Evolutionary conservation across 2,113 vertebrate genomes (phyloP).

Genomic region (Dipodomys stephensi): DNA sequence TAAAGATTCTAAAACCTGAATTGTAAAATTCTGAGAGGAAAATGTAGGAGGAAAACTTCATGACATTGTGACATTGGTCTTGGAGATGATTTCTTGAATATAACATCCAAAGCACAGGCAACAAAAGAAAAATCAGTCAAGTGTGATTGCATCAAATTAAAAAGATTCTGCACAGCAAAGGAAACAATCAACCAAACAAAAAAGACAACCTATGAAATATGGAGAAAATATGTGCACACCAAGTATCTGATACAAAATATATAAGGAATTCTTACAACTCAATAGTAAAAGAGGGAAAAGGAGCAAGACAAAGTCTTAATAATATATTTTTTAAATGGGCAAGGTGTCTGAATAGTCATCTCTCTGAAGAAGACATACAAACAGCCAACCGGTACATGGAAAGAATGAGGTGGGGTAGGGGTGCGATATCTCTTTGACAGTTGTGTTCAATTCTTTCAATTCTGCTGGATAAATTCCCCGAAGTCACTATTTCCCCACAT

Average conservation of each 20-base stretch:
- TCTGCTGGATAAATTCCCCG: too few species aligned
- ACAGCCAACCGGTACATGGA: neutral
- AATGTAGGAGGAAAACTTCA: neutral
- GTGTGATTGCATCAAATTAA: neutral
- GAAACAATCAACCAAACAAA: neutral
- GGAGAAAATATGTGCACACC: neutral
- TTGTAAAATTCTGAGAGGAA: neutral
- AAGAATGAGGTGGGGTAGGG: neutral
- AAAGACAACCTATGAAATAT: neutral
- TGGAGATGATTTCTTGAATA: neutral
- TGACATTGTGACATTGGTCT: neutral
- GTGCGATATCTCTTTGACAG: too few species aligned
- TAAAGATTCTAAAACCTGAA: slow-evolving; percentile 27
- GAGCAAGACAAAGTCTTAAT: neutral
- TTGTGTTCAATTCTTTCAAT: too few species aligned
- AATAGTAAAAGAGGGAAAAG: neutral
- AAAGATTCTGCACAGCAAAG: neutral
- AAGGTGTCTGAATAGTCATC: neutral
- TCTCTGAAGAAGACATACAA: neutral
- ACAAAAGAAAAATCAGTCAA: neutral
- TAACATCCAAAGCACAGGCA: neutral
- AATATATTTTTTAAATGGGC: neutral
- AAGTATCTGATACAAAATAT: neutral
- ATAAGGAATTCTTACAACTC: neutral
- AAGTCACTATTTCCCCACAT: neutral